Conservation (phyloP, 2,888 invertebrate species). For the Volucella bombylans region DNA sequence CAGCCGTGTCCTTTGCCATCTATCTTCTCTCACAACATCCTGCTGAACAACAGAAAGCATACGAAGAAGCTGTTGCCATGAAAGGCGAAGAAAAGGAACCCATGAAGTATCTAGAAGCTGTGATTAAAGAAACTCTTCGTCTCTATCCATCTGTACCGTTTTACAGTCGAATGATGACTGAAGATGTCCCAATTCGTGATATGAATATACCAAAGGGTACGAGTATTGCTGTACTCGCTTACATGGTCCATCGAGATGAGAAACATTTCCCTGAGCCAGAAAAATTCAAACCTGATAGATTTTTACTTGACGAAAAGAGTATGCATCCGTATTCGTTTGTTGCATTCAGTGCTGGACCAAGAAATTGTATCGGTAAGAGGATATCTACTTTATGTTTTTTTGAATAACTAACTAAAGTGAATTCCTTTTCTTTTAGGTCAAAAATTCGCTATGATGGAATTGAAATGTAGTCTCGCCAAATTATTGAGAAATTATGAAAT, state of each 20-base stretch:
- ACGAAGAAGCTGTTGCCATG: slow-evolving; percentile 81
- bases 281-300: slow-evolving; percentile 80
- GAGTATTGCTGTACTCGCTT: slow-evolving; percentile 80
- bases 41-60: slow-evolving; percentile 82
- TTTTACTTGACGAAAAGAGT: slow-evolving; percentile 77
- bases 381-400: background rate
- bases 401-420: background rate
- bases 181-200: slow-evolving; percentile 82
- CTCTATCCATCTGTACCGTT: slow-evolving; percentile 84
- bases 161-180: slow-evolving; percentile 82
- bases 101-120: slow-evolving; percentile 84
- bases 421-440: slow-evolving; percentile 77
- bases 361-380: slow-evolving; percentile 80
- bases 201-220: slow-evolving; percentile 82
- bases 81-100: slow-evolving; percentile 80
- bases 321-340: slow-evolving; percentile 80
- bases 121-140: slow-evolving; percentile 85
- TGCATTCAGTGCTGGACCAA: slow-evolving; percentile 81
- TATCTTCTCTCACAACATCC: slow-evolving; percentile 83
- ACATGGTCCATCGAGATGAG: slow-evolving; percentile 83
- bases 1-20: slow-evolving; percentile 84
- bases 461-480: slow-evolving; percentile 79
- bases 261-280: slow-evolving; percentile 83
- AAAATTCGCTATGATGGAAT: slow-evolving; percentile 82
- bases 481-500: slow-evolving; percentile 80